These are phyloP conservation scores for Gyps fulvus DNA, from an alignment of 2,113 vertebrate species.

Conservation along the genomic window DNA sequence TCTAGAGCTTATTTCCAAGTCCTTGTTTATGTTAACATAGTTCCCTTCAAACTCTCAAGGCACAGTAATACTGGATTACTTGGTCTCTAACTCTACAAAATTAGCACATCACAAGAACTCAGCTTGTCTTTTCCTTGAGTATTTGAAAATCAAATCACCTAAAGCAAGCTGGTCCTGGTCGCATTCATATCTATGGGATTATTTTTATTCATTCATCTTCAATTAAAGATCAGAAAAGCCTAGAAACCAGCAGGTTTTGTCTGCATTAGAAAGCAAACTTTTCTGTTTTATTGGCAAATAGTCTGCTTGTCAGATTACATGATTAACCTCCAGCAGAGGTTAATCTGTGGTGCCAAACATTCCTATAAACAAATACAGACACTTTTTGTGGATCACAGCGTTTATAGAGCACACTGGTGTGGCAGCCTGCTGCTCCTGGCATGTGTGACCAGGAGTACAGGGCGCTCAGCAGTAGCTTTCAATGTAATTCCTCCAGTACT, in stretches of 20 bases:
- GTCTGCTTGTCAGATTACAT: not conserved
- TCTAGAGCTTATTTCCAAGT: conserved; percentile 17
- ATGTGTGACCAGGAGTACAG: not conserved
- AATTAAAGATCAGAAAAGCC: not conserved
- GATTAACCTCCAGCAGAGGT: not conserved
- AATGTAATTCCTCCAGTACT: not conserved
- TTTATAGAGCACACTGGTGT: not conserved
- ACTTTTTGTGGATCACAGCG: not conserved
- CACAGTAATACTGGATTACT: not conserved
- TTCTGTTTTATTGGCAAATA: not conserved
- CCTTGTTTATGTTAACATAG: not conserved
- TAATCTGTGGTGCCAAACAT: not conserved
- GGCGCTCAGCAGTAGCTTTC: rapidly evolving
- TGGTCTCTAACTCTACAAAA: not conserved
- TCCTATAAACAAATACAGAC: not conserved
- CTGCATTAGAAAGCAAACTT: not conserved
- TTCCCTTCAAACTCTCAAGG: not conserved
- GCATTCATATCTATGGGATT: not conserved
- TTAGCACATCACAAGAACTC: not conserved
- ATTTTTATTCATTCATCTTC: not conserved
- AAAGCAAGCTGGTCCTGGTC: not conserved
- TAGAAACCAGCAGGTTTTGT: not conserved
- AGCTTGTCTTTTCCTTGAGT: not conserved
- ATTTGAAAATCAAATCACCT: conserved; percentile 8
- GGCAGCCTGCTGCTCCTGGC: not conserved